phyloP scores from a whole-genome alignment of 2,888 invertebrate genomes.

The Mythimna vitellina region DNA sequence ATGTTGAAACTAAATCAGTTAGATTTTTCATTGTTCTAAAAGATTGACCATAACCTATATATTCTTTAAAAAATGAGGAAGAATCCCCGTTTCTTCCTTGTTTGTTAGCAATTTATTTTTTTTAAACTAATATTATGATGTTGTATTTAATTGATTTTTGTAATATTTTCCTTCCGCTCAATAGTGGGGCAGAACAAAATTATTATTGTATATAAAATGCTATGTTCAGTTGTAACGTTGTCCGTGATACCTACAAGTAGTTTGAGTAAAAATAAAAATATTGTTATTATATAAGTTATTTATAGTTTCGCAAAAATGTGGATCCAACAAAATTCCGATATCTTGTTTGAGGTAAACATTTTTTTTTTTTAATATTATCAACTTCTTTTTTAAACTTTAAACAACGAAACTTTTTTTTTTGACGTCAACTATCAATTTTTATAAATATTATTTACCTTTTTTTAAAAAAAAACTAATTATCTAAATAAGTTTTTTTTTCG shows the following conservation, averaged over 20 bases:
- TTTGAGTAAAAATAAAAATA: constrained; percentile 27
- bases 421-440: no score
- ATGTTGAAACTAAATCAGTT: background rate
- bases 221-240: constrained; percentile 55
- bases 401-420: no score
- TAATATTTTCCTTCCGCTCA: constrained; percentile 67
- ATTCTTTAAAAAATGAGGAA: constrained; percentile 72
- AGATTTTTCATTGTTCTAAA: background rate
- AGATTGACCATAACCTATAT: constrained; percentile 32
- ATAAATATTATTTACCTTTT: no score
- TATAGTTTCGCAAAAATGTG: constrained; percentile 63
- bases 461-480: no score
- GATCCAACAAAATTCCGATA: constrained; percentile 69
- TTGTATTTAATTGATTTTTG: constrained; percentile 68
- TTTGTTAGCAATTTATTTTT: constrained; percentile 27
- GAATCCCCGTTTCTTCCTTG: constrained; percentile 37
- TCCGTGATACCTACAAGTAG: constrained; percentile 49
- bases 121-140: constrained; percentile 64
- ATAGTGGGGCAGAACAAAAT: constrained; percentile 60
- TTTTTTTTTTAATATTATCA: background rate
- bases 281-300: constrained; percentile 1
- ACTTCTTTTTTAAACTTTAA: background rate
- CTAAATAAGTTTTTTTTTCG: no score
- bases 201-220: constrained; percentile 54
- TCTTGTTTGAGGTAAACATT: constrained; percentile 72